A percentile compares a stretch with the other conserved stretches of the same genome.
phyloP scores from a whole-genome alignment of 2,888 invertebrate genomes.

The Steromphala cineraria region DNA sequence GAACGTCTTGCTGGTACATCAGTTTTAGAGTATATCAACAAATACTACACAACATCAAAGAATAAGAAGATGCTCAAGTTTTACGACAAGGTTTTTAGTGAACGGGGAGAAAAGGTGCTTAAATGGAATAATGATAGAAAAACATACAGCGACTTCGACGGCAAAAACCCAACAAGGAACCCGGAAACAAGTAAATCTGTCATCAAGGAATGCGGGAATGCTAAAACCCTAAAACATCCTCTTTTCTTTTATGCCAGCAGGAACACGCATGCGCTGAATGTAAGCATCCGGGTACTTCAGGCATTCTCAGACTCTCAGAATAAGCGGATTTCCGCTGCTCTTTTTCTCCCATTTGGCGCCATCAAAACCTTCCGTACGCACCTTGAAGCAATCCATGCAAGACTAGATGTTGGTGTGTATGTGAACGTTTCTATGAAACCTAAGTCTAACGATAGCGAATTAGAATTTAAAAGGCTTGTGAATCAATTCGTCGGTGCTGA shows the following conservation, averaged over 20 bases:
- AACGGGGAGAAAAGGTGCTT: conserved; percentile 11
- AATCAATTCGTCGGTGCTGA: not conserved
- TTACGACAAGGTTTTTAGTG: conserved; percentile 20
- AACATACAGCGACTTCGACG: conserved; percentile 38
- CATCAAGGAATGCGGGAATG: conserved; percentile 10
- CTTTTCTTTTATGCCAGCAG: conserved; percentile 1
- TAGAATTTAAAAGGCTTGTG: not conserved
- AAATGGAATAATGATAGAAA: conserved; percentile 32
- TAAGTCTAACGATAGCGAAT: not conserved
- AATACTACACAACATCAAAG: conserved; percentile 33
- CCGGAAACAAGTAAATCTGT: not conserved
- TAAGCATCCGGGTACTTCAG: not conserved
- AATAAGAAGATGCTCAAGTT: not conserved
- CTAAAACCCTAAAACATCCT: not conserved
- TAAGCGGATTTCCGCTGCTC: not conserved
- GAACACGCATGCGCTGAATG: not conserved
- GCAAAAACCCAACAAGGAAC: conserved; percentile 20
- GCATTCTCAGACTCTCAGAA: not conserved
- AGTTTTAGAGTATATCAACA: conserved; percentile 41
- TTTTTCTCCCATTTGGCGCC: not conserved
- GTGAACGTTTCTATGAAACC: not conserved
- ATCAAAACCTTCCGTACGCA: not conserved
- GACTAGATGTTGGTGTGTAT: not conserved
- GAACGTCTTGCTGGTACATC: conserved; percentile 19
- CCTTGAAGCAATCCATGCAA: not conserved